Base-by-base conservation (phyloP, 1,140 invertebrate species). In the Octopus sinensis region DNA sequence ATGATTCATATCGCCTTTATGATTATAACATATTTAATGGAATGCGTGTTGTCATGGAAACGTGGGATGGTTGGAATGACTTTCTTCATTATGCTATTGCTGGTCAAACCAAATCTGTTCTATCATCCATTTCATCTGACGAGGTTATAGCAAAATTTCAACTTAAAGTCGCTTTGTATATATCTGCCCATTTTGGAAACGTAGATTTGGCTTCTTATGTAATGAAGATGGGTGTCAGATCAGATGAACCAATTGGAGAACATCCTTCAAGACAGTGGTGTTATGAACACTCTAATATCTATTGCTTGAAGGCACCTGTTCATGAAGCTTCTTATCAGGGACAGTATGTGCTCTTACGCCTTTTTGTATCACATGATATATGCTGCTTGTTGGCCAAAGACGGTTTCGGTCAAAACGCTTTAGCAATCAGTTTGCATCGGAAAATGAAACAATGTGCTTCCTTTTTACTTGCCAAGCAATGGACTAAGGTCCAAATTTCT, bases 31-130 rank as follows among this genome's bases (percentile, higher is more conserved):
- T 91, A 13, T 83, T 88, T 54, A 82, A 86, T 3, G 89, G 89
- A 23, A 82, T 87, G 68, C 89, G 86, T 4, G 83, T 91, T 4
- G 80, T 83, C n/a, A 81, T 90, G 78, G 88, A 90, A 78, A 88
- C 87, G 54, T 90, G 90, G 89, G 90, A 91, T 80, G 90, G 90
- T n/a, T 91, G 89, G 89, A 90, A 87, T 56, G 89, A 91, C 78
- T 88, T 90, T 76, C 84, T 91, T 0, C 89, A 88, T 81, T 82
- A 88, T 53, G 84, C 86, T 54, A 86, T 88, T 30, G 84, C 88
- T 81, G 90, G 90, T n/a, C 79, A 90, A 89, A 6, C 85, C 83
- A 6, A 87, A 88, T 80, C 85, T 86, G 84, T 85, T 10, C 82
- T 90, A 68, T 80, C 87, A 0, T 84, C 88, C 73, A 83, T 90